Evolutionary conservation across 2,113 vertebrate genomes (phyloP).

Genomic region (Entomyzon cyanotis): DNA sequence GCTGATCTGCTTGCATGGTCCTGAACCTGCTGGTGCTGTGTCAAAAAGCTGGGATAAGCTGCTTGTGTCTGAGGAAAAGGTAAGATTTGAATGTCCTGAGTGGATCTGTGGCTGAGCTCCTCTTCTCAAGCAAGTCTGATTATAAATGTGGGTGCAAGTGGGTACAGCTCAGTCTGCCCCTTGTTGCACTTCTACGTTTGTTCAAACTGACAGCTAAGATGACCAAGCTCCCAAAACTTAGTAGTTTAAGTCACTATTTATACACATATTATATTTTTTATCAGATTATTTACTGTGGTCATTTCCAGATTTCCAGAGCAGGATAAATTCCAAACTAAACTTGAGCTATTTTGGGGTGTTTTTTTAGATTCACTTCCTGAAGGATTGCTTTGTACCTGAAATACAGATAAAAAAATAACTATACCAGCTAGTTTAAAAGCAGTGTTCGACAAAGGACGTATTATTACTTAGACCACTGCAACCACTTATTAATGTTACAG

Average conservation of each 20-base stretch:
- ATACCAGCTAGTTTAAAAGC: neutral
- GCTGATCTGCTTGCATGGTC: neutral
- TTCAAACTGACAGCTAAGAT: neutral
- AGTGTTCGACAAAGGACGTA: neutral
- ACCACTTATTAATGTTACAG: neutral
- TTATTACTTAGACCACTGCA: neutral
- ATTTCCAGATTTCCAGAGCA: neutral
- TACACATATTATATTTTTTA: neutral
- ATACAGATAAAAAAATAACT: neutral
- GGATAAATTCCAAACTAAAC: neutral
- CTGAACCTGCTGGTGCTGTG: neutral
- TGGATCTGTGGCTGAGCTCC: fast-evolving
- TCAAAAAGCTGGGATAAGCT: neutral
- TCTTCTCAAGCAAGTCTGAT: fast-evolving
- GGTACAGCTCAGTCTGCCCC: neutral
- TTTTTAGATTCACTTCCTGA: neutral
- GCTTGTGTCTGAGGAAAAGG: neutral
- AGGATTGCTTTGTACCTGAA: neutral
- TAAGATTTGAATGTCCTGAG: neutral
- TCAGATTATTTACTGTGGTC: neutral
- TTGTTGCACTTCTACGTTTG: neutral
- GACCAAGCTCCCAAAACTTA: neutral
- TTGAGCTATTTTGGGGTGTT: neutral
- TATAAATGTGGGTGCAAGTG: neutral
- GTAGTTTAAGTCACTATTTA: neutral